These are phyloP conservation scores for Montipora capitata DNA, from an alignment of 92 coral and sea anemone species.

Conservation along the genomic window DNA sequence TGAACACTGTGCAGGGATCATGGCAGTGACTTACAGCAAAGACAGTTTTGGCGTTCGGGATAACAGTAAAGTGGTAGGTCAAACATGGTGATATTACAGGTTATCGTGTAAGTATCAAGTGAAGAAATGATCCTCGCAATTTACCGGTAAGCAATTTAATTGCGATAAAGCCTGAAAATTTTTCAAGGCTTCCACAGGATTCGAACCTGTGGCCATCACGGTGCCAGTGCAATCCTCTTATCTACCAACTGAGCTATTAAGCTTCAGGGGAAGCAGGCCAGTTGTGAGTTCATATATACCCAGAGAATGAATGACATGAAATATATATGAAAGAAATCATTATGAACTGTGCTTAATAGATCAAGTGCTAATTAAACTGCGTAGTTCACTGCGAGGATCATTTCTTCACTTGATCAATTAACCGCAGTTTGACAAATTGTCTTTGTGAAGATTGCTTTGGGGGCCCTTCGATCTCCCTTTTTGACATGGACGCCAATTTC, in stretches of 20 bases:
- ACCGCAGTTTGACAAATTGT: too few species aligned
- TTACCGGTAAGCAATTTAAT: background rate
- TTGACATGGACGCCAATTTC: too few species aligned
- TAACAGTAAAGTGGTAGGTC: slow-evolving; percentile 29
- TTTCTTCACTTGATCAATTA: too few species aligned
- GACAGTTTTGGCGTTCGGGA: slow-evolving; percentile 11
- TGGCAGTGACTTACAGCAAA: slow-evolving; percentile 61
- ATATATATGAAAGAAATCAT: too few species aligned
- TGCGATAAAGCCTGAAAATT: background rate
- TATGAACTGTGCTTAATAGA: too few species aligned
- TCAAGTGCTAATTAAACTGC: too few species aligned
- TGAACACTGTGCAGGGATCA: slow-evolving; percentile 54
- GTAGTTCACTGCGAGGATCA: too few species aligned
- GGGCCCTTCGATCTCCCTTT: too few species aligned
- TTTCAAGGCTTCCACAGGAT: background rate
- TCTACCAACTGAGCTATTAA: background rate
- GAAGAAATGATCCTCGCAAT: background rate
- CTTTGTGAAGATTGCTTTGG: too few species aligned
- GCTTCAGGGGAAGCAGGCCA: background rate
- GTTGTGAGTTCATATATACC: too few species aligned
- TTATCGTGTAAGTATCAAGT: background rate
- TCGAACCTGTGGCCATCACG: background rate
- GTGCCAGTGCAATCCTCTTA: background rate
- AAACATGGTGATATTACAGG: background rate
- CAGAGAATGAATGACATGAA: too few species aligned